Evolutionary conservation across 2,888 invertebrate genomes (phyloP).

Genomic region (Pristionchus fissidentatus): DNA sequence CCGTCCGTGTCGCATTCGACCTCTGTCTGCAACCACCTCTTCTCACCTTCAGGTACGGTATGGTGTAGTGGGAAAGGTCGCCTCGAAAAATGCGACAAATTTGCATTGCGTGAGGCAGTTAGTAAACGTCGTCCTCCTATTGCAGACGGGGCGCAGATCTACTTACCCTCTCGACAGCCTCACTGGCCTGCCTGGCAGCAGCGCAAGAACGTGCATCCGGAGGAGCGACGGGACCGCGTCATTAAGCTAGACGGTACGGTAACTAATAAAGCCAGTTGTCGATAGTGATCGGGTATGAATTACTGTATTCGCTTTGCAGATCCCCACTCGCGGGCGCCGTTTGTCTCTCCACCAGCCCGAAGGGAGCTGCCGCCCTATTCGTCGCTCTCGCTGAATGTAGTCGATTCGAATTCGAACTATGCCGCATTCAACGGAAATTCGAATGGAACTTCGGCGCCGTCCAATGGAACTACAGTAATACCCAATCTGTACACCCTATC

Average conservation of each 20-base stretch:
- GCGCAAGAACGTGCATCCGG: conserved; percentile 43
- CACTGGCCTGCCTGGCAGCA: conserved; percentile 43
- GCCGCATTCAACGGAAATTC: background rate
- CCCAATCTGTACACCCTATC: conserved; percentile 34
- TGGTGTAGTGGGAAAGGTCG: background rate
- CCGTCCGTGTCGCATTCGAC: conserved; percentile 48
- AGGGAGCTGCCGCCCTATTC: conserved; percentile 26
- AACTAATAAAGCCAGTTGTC: background rate
- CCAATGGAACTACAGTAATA: conserved; percentile 20
- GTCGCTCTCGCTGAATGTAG: conserved; percentile 40
- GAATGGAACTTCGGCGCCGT: background rate
- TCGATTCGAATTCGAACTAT: conserved; percentile 47
- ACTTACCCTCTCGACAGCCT: conserved; percentile 41
- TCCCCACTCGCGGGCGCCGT: conserved; percentile 43
- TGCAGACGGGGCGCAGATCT: conserved; percentile 31
- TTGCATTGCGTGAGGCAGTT: conserved; percentile 2
- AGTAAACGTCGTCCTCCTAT: background rate
- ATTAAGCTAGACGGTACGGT: conserved; percentile 8
- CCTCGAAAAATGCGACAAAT: background rate
- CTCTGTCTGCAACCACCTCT: conserved; percentile 68
- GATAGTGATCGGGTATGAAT: background rate
- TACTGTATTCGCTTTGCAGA: conserved; percentile 31
- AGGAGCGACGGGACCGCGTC: conserved; percentile 5
- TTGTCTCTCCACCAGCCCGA: background rate
- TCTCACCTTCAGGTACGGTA: conserved; percentile 61